These are phyloP conservation scores for Daboia siamensis DNA, from an alignment of 2,113 vertebrate species.

Conservation along the genomic window DNA sequence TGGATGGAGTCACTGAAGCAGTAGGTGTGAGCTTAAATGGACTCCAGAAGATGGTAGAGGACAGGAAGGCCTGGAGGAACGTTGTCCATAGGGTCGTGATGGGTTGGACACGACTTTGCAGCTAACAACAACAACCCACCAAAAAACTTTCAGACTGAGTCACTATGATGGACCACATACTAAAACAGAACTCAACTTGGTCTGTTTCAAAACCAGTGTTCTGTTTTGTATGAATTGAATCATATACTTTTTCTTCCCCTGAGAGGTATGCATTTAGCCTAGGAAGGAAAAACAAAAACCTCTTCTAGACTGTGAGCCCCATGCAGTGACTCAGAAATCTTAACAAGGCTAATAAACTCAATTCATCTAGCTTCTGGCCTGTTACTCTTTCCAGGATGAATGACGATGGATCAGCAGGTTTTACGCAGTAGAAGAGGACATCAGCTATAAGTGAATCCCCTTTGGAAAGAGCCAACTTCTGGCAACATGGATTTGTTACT, in stretches of 20 bases:
- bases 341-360: no score
- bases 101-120: no score
- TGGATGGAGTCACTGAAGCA: no score
- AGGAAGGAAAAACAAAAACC: neutral
- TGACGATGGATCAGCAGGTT: neutral
- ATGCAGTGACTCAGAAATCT: neutral
- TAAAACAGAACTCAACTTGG: neutral
- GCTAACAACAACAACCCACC: neutral
- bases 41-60: no score
- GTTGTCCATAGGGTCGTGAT: no score
- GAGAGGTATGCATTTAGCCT: neutral
- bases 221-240: slow-evolving; percentile 11
- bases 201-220: neutral
- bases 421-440: neutral
- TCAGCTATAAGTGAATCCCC: neutral
- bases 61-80: no score
- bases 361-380: neutral
- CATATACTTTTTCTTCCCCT: slow-evolving; percentile 8
- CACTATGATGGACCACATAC: neutral
- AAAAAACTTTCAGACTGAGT: neutral
- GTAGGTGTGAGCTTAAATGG: no score
- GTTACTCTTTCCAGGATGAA: neutral
- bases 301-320: neutral
- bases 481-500: neutral
- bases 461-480: neutral